Evolutionary conservation across 2,888 invertebrate genomes (phyloP), one percentile per base, ranked within the genome.

Genomic region (Orthonevra nobilis): DNA sequence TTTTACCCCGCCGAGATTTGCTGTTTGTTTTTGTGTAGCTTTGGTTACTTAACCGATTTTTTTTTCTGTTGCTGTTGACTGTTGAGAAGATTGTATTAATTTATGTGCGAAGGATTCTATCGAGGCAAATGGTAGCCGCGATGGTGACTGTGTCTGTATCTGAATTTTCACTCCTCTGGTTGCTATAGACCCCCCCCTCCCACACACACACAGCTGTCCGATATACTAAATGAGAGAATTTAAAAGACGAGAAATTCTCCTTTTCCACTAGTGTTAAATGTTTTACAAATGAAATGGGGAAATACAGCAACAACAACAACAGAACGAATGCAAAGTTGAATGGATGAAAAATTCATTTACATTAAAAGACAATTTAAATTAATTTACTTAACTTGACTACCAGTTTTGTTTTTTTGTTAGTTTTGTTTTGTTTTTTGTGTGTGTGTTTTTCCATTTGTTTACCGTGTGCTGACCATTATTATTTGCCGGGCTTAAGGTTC

Each of bases 311-410:
- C n/a, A 54, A 36, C 12, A 30, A 26, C 6, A 9, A 9, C 10
- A 50, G 28, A 48, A 40, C n/a, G n/a, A n/a, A n/a, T n/a, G n/a
- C n/a, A n/a, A 38, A 61, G 42, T 44, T 68, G 42, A 73, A 81
- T 81, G 81, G 81, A 82, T 87, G 87, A 86, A 85, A 85, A 85
- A 88, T 88, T 85, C 84, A 86, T 86, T 85, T 85, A 86, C 86
- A 88, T 88, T 87, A 87, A 87, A 87, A 86, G 84, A 83, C 86
- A 86, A 88, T 88, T 88, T 88, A 86, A 88, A 87, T 86, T 86
- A 88, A 87, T 88, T 87, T 86, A 84, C 83, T 83, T 83, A 84
- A 83, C 84, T 86, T 77, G 84, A 82, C 85, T 86, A 85, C 84
- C 84, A 84, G 84, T 85, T 84, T 85, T 50, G 60, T 40, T 70